Evolutionary conservation across 2,888 invertebrate species (phyloP), one percentile per base, ranked within the genome.

Genomic region (Lacanobia oleracea): DNA sequence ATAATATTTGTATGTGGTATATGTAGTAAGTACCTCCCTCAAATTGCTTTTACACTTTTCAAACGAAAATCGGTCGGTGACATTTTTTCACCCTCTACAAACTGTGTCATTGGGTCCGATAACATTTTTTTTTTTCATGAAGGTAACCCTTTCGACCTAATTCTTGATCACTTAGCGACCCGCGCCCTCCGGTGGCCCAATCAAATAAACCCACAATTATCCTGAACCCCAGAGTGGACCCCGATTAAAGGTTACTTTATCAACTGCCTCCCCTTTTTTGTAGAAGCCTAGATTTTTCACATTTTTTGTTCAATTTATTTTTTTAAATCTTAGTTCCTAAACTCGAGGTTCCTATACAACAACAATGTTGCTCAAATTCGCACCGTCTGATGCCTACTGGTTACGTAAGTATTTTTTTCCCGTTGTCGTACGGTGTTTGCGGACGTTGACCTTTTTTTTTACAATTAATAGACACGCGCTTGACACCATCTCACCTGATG

Each of bases 141-240:
- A 67, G 67, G 71, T 72, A 70, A 76, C 78, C 79, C 73, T 77
- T 76, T 75, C 61, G 87, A 88, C 89, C 91, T 81, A 81, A 82
- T 85, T 85, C 77, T 71, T 73, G 75, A 67, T 81, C 83, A 83
- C 83, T 82, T 88, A 84, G 86, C 76, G 84, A 81, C 81, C 81
- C 80, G 77, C 78, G 77, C 84, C 81, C 68, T 68, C 75, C 83
- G 78, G 85, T 87, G 86, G 86, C 83, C 86, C 88, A 89, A 92
- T 92, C 90, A 92, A 91, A 90, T 88, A 77, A 81, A 83, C 88
- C 81, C 85, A 86, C 90, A 91, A 91, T 93, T 93, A 93, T 89
- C 89, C 88, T 82, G 81, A 71, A 84, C 87, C 83, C 33, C 16
- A 21, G 33, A 62, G 62, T 68, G 54, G 33, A 53, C 67, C 67